Base-by-base conservation (phyloP, 2,113 vertebrate species). In the Illadopsis cleaveri region DNA sequence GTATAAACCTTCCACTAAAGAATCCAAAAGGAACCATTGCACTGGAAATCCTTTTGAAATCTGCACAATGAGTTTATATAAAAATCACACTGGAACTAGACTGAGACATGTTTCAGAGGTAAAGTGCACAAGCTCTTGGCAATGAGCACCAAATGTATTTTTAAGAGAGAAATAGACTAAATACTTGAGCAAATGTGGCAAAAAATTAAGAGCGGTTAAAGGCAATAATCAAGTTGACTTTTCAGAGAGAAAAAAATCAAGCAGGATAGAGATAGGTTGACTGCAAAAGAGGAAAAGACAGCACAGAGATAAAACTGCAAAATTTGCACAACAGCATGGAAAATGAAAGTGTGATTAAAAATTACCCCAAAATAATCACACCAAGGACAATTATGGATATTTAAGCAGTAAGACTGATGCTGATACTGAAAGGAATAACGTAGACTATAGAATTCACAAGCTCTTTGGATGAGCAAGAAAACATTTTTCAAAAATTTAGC, bases 391-490 rank as follows among this genome's bases (percentile, higher is more conserved):
- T 45, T 25, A 51, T 14, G n/a, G 16, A 12, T 50, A 75, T 87
- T 77, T 95, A 73, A 86, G 47, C 30, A 79, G 45, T 48, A 82
- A 61, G 38, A 70, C 13, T 57, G 38, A 25, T 83, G 35, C 33
- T 87, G 44, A 6, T 86, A n/a, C 51, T 95, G 79, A 84, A 65
- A 82, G 65, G 58, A 93, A 90, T 76, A 89, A 91, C 8, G 25
- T 40, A 78, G 44, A 44, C 79, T 53, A 45, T 0, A 89, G 42
- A 93, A 95, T 62, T 91, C 93, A 89, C 53, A 64, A 72, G 61
- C 31, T 56, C 48, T 92, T 95, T 72, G 93, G 96, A 56, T 83
- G 77, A 91, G 79, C 60, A 73, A 92, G 88, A 95, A 95, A 90
- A 48, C 10, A 31, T 69, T 75, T 96, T 90, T 90, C 42, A 80